Conservation (phyloP, 2,113 vertebrate genomes). For the Paedocypris sp. region DNA sequence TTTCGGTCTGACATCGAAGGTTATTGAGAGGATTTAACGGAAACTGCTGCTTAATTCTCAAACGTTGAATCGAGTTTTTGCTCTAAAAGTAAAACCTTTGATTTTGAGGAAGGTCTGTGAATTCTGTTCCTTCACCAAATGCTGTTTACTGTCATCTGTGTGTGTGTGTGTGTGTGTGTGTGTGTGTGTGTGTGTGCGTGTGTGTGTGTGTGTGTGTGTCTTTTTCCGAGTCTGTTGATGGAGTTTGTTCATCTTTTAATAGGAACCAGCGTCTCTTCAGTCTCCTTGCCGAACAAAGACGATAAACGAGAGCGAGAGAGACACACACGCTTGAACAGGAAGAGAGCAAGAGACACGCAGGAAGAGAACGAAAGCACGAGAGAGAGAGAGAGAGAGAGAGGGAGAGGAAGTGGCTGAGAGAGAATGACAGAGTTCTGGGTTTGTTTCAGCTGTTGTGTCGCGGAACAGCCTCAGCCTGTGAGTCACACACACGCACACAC, state of each 20-base stretch:
- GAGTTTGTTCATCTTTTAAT: too few relatives aligned
- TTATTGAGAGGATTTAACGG: too few relatives aligned
- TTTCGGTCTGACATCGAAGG: too few relatives aligned
- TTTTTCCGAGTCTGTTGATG: not conserved
- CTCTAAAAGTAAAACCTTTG: too few relatives aligned
- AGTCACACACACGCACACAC: slow-evolving; percentile 42
- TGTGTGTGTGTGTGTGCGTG: slow-evolving; percentile 12
- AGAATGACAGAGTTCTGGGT: slow-evolving; percentile 79
- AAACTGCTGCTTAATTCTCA: too few relatives aligned
- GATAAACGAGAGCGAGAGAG: too few relatives aligned
- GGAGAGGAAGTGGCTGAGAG: slow-evolving; percentile 52
- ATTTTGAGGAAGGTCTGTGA: too few relatives aligned
- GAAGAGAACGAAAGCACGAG: slow-evolving; percentile 24
- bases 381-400: slow-evolving; percentile 33
- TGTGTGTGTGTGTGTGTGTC: not conserved
- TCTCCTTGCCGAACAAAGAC: too few relatives aligned
- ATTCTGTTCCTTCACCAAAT: too few relatives aligned
- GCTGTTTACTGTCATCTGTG: too few relatives aligned
- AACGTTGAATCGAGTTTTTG: too few relatives aligned
- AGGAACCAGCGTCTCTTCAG: not conserved
- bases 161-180: slow-evolving; percentile 16
- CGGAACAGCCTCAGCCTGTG: slow-evolving; percentile 79
- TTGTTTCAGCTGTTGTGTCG: slow-evolving; percentile 71
- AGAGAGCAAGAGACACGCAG: not conserved
- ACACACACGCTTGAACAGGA: too few relatives aligned